Base-by-base conservation (phyloP, 2,888 invertebrate species). In the Hecatera dysodea region DNA sequence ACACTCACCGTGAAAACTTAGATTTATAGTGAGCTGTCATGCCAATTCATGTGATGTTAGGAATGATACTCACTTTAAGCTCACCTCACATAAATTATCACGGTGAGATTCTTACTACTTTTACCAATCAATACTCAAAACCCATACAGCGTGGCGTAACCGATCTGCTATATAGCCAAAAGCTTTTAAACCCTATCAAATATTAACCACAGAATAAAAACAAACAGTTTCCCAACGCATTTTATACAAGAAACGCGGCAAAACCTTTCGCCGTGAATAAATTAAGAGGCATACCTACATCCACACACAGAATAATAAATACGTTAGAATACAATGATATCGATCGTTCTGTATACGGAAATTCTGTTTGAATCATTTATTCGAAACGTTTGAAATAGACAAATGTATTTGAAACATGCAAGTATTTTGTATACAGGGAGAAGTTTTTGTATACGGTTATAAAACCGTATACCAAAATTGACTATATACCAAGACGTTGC, bases 241-340 rank as follows among this genome's bases (percentile, higher is more conserved):
- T 69, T 64, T 52, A 67, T 27, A 27, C 22, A 69, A 11, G 9
- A n/a, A n/a, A 22, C 11, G 11, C 33, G 9, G 46, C 12, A 57
- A 71, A 65, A 42, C 39, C 19, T 66, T 66, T 55, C 15, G 42
- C 53, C 27, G 64, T 80, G 68, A 80, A 80, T 80, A 80, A 79
- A 79, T 80, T 75, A 74, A 57, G 27, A 64, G 22, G n/a, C n/a
- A n/a, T 19, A 29, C 1, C 4, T 19, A 15, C 24, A 67, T 46
- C 29, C 19, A 44, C 52, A 33, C 27, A 33, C 15, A 19, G 24
- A 56, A 42, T 46, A 56, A 42, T 46, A 27, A 46, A 53, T 46
- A 60, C 27, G 44, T 12, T 66, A 57, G 44, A 53, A n/a, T 24
- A 29, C 22, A 53, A 42, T 52, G 46, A 7, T 63, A 74, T 70